Evolutionary conservation across 1,140 invertebrate species (phyloP).

Genomic region (Lepidurus apus): DNA sequence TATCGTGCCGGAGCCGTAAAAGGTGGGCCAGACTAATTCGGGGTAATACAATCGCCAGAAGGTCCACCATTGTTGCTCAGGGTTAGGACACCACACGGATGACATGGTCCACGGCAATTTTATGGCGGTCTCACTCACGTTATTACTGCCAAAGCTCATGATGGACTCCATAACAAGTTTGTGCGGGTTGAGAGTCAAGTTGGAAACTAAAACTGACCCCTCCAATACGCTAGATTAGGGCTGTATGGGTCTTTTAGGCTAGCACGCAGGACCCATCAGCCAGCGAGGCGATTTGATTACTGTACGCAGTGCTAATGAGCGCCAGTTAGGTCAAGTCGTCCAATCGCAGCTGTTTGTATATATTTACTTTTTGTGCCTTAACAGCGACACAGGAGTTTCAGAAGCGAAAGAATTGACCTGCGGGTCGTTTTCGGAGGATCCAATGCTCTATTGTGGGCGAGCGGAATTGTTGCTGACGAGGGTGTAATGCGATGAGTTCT

Average conservation of each 20-base stretch:
- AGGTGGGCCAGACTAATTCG: slow-evolving; percentile 17
- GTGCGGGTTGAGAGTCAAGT: not conserved
- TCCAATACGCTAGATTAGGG: not conserved
- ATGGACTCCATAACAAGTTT: not conserved
- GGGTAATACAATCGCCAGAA: not conserved
- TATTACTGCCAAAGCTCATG: not conserved
- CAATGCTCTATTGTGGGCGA: slow-evolving; percentile 7
- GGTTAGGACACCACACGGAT: not conserved
- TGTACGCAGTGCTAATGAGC: slow-evolving; percentile 12
- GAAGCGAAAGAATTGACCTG: not conserved
- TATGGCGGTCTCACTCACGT: not conserved
- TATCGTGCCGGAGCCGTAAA: not conserved
- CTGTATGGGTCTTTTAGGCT: not conserved
- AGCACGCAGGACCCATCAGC: not conserved
- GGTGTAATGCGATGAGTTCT: not conserved
- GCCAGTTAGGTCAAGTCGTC: slow-evolving; percentile 10
- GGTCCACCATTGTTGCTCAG: slow-evolving; percentile 20
- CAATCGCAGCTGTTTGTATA: slow-evolving; percentile 16
- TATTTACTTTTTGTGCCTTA: not conserved
- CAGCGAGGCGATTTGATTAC: slow-evolving; percentile 14
- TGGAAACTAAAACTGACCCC: not conserved
- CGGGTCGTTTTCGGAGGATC: slow-evolving; percentile 2
- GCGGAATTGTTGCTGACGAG: slow-evolving; percentile 17
- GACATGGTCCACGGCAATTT: not conserved
- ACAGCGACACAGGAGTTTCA: slow-evolving; percentile 4